Base-by-base conservation (phyloP, 2,113 vertebrate species). In the Alces alces region DNA sequence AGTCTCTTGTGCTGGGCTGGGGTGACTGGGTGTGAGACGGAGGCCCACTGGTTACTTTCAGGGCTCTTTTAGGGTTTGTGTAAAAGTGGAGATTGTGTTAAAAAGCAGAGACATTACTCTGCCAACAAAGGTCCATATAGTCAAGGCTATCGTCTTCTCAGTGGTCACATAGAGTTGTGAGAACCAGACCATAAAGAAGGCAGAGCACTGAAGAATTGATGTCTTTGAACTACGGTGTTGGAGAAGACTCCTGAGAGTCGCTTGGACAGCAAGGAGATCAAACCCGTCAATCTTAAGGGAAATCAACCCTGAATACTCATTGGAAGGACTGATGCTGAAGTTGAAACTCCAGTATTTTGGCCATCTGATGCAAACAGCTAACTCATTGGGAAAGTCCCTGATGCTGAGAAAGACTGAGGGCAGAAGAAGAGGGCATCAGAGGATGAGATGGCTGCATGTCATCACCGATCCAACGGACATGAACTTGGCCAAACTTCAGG, bases 141-240 rank as follows among this genome's bases (percentile, higher is more conserved):
- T 36, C 66, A 70, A 70, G 66, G 66, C n/a, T 36, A 3, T 36
- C n/a, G 0, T 36, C 64, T 36, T 21, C 66, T 36, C 9, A 70
- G 64, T 2, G n/a, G 66, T 70, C n/a, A 36, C 19, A 3, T 36
- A 36, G 21, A 11, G 66, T 6, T 70, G n/a, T 11, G n/a, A 36
- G 66, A 70, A 5, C 19, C 21, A 9, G 66, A 70, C n/a, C 21
- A 2, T 36, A 6, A 70, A 36, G 66, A 70, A 23, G 66, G 19
- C 3, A 12, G n/a, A 23, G n/a, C n/a, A 6, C n/a, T 0, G 0
- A 21, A 36, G 64, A 70, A 70, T 11, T 23, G 64, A 11, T 0
- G 19, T 10, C n/a, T 70, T 70, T 0, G 9, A 36, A 36, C 66
- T 36, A 0, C 2, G n/a, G n/a, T 39, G 66, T 19, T 36, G n/a